These are phyloP conservation scores for Amiota communis DNA, from an alignment of 2,888 invertebrate genomes.

Conservation along the genomic window DNA sequence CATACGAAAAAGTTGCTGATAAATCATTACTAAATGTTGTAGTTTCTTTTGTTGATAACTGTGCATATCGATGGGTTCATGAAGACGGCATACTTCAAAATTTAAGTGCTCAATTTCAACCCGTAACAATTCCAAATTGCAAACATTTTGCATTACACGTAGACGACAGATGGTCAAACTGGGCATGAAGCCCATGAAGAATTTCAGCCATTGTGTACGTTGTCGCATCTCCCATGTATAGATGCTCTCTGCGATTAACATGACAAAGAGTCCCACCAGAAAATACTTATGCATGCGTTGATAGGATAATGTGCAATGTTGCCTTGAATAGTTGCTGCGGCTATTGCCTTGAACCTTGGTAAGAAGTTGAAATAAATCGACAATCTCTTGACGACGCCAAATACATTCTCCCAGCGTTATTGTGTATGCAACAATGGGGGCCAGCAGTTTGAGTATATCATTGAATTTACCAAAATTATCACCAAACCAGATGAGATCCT, in stretches of 20 bases:
- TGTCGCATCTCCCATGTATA: slow-evolving; percentile 17
- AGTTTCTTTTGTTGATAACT: not conserved
- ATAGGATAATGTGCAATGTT: not conserved
- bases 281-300: slow-evolving; percentile 5
- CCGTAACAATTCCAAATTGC: slow-evolving; percentile 43
- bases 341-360: slow-evolving; percentile 37
- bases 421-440: slow-evolving; percentile 36
- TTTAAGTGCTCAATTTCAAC: slow-evolving; percentile 42
- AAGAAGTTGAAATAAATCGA: slow-evolving; percentile 39
- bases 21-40: slow-evolving; percentile 38
- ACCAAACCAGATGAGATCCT: slow-evolving; percentile 33
- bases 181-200: slow-evolving; percentile 40
- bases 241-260: not conserved
- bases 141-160: slow-evolving; percentile 42
- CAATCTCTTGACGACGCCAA: slow-evolving; percentile 10
- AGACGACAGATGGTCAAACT: slow-evolving; percentile 40
- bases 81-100: slow-evolving; percentile 32
- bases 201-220: slow-evolving; percentile 31
- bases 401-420: slow-evolving; percentile 40
- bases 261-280: not conserved
- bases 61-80: not conserved
- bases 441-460: slow-evolving; percentile 42
- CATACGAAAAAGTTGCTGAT: slow-evolving; percentile 42
- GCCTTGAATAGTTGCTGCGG: slow-evolving; percentile 1
- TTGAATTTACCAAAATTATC: slow-evolving; percentile 45